phyloP scores from a whole-genome alignment of 2,888 invertebrate species.

The Tinea trinotella region DNA sequence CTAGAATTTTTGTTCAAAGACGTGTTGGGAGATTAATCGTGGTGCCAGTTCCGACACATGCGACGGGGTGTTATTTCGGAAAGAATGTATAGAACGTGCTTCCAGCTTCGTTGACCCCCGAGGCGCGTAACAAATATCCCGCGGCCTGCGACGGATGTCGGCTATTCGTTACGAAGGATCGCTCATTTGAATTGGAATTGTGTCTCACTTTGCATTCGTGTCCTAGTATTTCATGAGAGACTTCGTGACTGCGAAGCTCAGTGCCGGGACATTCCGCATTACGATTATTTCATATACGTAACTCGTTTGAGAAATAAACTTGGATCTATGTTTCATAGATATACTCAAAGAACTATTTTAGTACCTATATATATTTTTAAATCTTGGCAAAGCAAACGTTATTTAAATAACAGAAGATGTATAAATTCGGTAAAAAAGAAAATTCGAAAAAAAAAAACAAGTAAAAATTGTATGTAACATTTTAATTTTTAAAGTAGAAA shows the following conservation, averaged over 20 bases:
- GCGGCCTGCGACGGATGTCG: slow-evolving; percentile 37
- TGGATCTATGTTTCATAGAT: too few species aligned
- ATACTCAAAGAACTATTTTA: too few species aligned
- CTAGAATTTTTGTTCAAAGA: slow-evolving; percentile 26
- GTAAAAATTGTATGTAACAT: neutral
- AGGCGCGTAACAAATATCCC: slow-evolving; percentile 18
- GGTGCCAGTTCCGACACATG: slow-evolving; percentile 41
- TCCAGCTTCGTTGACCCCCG: slow-evolving; percentile 43
- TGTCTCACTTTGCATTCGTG: slow-evolving; percentile 41
- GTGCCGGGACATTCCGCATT: neutral
- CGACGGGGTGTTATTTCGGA: slow-evolving; percentile 59
- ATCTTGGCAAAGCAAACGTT: too few species aligned
- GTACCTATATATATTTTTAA: neutral
- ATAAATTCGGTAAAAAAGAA: too few species aligned
- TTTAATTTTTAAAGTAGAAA: neutral
- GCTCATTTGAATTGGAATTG: slow-evolving; percentile 57
- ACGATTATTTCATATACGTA: neutral
- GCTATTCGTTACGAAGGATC: slow-evolving; percentile 53
- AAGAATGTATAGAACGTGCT: slow-evolving; percentile 65
- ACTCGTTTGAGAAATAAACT: neutral
- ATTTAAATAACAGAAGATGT: neutral
- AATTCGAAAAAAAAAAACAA: too few species aligned
- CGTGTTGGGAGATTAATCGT: slow-evolving; percentile 61
- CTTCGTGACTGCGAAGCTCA: slow-evolving; percentile 12
- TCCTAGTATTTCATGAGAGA: slow-evolving; percentile 9